phyloP scores from a whole-genome alignment of 30 jellyfish, hydroid and myxozoan species.

The Aurelia aurita complex sp. Pacific region DNA sequence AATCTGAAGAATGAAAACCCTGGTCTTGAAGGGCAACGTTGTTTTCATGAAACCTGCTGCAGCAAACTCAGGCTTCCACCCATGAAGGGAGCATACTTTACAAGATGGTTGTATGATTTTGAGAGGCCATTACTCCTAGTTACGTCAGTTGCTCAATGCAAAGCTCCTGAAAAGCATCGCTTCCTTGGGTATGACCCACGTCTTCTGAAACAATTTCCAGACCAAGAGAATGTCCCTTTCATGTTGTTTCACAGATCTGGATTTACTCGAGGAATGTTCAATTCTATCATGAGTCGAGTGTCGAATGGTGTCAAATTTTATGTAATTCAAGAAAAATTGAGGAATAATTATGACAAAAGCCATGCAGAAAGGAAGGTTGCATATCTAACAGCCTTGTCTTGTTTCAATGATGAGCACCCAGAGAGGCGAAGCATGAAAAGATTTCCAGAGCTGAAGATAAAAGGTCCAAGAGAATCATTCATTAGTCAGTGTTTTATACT shows the following conservation, averaged over 20 bases:
- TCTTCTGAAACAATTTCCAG: conserved; percentile 77
- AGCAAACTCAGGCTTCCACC: conserved; percentile 68
- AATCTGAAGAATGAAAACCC: conserved; percentile 80
- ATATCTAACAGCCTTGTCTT: conserved; percentile 63
- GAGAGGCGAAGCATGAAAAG: conserved; percentile 32
- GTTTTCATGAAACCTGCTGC: conserved; percentile 49
- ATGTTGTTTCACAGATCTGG: conserved; percentile 94
- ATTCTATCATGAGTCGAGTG: conserved; percentile 68
- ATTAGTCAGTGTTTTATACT: conserved; percentile 90
- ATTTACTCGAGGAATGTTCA: conserved; percentile 76
- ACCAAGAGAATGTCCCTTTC: conserved; percentile 80
- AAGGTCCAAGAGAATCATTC: conserved; percentile 90
- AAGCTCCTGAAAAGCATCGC: conserved; percentile 76
- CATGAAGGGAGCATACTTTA: conserved; percentile 64
- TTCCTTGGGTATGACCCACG: conserved; percentile 97
- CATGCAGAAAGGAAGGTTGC: conserved; percentile 68
- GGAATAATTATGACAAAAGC: conserved; percentile 55
- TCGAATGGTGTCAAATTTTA: conserved; percentile 82
- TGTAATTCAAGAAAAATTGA: conserved; percentile 72
- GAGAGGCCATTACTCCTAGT: conserved; percentile 87
- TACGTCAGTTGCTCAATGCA: conserved; percentile 90
- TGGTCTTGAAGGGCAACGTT: conserved; percentile 46
- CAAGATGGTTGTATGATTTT: conserved; percentile 80
- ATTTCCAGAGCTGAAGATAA: conserved; percentile 73
- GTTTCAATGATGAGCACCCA: conserved; percentile 65